Conservation (phyloP, 2,113 vertebrate species). For the Notothenia coriiceps region DNA sequence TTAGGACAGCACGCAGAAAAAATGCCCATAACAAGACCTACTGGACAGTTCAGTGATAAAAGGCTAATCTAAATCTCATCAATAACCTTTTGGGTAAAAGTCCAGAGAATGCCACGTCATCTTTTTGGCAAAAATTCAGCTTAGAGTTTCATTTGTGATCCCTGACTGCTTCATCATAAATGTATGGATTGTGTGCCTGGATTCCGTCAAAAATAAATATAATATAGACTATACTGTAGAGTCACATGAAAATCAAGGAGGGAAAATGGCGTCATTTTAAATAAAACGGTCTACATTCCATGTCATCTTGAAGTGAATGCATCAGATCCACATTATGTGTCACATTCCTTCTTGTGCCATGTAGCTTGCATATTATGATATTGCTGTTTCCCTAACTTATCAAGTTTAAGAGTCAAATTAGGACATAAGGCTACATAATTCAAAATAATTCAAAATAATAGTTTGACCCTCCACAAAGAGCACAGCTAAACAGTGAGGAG, state of each 20-base stretch:
- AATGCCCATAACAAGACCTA: not conserved
- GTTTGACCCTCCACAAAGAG: constrained; percentile 75
- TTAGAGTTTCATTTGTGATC: not conserved
- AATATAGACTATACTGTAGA: no score
- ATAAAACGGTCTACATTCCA: not conserved
- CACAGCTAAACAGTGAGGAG: constrained; percentile 77
- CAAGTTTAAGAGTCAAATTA: constrained; percentile 45
- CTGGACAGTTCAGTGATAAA: not conserved
- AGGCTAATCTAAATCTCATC: not conserved
- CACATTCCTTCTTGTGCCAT: not conserved
- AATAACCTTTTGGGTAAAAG: not conserved
- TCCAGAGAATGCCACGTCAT: not conserved
- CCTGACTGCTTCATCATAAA: not conserved
- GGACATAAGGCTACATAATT: constrained; percentile 43
- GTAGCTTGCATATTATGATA: constrained; percentile 25
- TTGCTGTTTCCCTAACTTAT: constrained; percentile 62
- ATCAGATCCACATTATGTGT: not conserved
- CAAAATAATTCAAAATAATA: constrained; percentile 52
- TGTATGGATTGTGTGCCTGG: not conserved
- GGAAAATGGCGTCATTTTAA: no score
- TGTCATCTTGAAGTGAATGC: not conserved
- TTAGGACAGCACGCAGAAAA: not conserved
- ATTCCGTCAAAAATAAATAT: not conserved
- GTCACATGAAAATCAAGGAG: no score
- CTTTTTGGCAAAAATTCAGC: not conserved